Evolutionary conservation across 2,113 vertebrate species (phyloP), one percentile per base, ranked within the genome.

Genomic region (Balaeniceps rex): DNA sequence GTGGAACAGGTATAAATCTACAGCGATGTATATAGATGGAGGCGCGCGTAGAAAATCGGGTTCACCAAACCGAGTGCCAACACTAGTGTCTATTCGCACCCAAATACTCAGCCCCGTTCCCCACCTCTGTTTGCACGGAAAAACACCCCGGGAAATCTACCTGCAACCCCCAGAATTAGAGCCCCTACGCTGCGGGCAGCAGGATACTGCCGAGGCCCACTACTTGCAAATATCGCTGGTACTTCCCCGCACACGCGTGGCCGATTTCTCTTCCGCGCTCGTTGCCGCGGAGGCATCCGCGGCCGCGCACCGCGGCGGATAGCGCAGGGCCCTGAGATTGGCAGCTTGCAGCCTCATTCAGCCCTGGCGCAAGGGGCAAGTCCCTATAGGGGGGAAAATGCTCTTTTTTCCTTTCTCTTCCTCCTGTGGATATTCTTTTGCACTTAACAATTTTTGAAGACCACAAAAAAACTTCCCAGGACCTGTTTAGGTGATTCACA

Each of bases 321-420:
- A 54, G 19, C 18, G n/a, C 14, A 13, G 38, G 40, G 40, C 31
- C 46, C 57, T 4, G 2, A 24, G 10, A 49, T 33, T 31, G 57
- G 7, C 36, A 29, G 2, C 21, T 17, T 23, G 22, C 2, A 33
- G 52, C 26, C 52, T 57, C 76, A 34, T 10, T 44, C 71, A 68
- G 33, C 38, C 63, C 38, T 46, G 87, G 51, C 29, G 26, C 38
- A 66, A 36, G 26, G 36, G 52, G 4, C 29, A 54, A 54, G 12
- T 36, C 11, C 12, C 8, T 54, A 1, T 2, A 3, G 5, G 3
- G 11, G 4, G 2, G 4, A 1, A 42, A 72, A 51, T 19, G 10
- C 1, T 57, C 6, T 19, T n/a, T n/a, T 25, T 15, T 0, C 3
- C 2, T 68, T 28, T 46, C 8, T 63, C 6, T n/a, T 33, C 14